Conservation (phyloP, 2,797 vertebrate genomes). For the Enteromius trimaculatus region DNA sequence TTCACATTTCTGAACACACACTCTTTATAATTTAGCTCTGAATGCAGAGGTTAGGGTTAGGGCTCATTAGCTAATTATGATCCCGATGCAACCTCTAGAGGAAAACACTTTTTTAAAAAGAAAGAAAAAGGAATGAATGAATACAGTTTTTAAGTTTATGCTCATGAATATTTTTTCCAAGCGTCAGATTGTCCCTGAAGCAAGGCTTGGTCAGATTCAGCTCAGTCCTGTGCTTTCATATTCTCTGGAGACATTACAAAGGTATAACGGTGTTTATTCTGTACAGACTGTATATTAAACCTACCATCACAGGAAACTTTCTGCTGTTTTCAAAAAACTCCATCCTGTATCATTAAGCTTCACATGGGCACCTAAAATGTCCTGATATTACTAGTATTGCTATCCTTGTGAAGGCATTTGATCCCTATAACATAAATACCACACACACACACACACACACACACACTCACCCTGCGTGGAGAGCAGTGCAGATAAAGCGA, state of each 20-base stretch:
- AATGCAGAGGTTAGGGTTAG: neutral
- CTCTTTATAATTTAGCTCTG: neutral
- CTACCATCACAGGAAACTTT: too few species aligned
- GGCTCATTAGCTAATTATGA: neutral
- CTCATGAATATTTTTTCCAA: neutral
- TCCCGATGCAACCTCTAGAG: neutral
- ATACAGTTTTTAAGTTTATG: neutral
- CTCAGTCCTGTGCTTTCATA: neutral
- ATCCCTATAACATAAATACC: too few species aligned
- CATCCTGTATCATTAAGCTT: too few species aligned
- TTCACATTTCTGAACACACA: too few species aligned
- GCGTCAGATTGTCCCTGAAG: neutral
- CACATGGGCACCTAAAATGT: too few species aligned
- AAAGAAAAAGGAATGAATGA: neutral
- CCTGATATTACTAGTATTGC: too few species aligned
- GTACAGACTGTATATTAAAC: too few species aligned
- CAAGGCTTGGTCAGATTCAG: neutral
- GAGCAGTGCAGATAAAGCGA: conserved; percentile 72
- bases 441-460: neutral
- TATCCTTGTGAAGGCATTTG: too few species aligned
- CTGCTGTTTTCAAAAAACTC: too few species aligned
- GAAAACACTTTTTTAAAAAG: neutral
- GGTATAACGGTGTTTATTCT: too few species aligned
- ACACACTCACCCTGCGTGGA: conserved; percentile 74
- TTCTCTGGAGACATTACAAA: too few species aligned